Conservation (phyloP, 2,797 vertebrate species). For the Trichosurus vulpecula region DNA sequence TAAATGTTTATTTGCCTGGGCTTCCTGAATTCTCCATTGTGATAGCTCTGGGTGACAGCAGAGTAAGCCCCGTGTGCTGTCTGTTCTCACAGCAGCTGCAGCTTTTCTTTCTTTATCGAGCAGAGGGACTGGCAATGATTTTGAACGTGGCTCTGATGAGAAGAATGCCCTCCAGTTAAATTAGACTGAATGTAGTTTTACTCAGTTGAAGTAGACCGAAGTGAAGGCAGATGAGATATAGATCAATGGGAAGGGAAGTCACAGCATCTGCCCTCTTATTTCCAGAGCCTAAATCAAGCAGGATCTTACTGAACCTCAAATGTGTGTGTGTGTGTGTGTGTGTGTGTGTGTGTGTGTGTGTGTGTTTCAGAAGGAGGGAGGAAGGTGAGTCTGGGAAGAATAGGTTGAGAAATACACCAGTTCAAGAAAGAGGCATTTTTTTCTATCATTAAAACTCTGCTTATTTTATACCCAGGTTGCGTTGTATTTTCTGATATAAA, state of each 20-base stretch:
- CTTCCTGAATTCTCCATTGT: constrained; percentile 64
- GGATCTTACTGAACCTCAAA: background rate
- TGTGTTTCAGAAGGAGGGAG: background rate
- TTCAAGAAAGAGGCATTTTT: constrained; percentile 51
- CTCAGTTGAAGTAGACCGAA: constrained; percentile 64
- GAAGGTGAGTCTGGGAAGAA: constrained; percentile 35
- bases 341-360: background rate
- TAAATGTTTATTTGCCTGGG: constrained; percentile 41
- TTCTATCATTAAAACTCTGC: constrained; percentile 63
- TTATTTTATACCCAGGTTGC: constrained; percentile 47
- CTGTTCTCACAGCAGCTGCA: constrained; percentile 68
- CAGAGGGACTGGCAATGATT: constrained; percentile 70
- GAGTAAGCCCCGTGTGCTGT: constrained; percentile 47
- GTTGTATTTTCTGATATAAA: constrained; percentile 2
- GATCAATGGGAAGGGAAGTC: constrained; percentile 73
- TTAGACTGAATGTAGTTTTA: constrained; percentile 58
- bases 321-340: background rate
- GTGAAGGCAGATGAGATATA: constrained; percentile 58
- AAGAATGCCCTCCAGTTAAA: constrained; percentile 67
- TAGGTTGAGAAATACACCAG: constrained; percentile 61
- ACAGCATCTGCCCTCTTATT: constrained; percentile 73
- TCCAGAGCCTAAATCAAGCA: constrained; percentile 54
- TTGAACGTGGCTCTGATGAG: constrained; percentile 67
- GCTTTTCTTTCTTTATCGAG: constrained; percentile 78
- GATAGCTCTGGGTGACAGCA: constrained; percentile 60